Base-by-base conservation (phyloP, 2,888 invertebrate species). In the Epicampocera succincta region DNA sequence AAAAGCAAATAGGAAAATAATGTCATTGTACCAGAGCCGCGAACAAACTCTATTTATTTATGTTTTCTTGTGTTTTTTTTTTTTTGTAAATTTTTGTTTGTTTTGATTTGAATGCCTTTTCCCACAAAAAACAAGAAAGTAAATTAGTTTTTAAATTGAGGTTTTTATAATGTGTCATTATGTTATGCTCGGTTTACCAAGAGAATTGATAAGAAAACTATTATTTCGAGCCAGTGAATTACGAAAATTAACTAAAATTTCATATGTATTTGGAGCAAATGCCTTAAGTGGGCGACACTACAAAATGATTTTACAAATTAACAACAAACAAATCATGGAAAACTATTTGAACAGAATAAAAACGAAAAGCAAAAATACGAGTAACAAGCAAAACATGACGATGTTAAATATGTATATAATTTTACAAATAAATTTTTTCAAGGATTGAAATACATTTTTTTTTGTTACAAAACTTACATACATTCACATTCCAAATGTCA, bases 251-350 rank as follows among this genome's bases (percentile, higher is more conserved):
- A 76, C 44, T 29, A n/a, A n/a, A 33, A 69, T 76, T 61, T 69
- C 2, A 29, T 71, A 80, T 80, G 80, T 80, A 80, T 71, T 80
- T 63, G 69, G 80, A 74, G 33, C 80, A 80, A 25, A 38, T 17
- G 44, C 21, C 38, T 52, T 3, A 6, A 54, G 50, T 74, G 42
- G 63, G 65, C 56, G 58, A 50, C 42, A 52, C 9, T 25, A 69
- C 21, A 25, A 69, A 80, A 74, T 42, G 11, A 48, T 63, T 63
- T 69, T 58, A 80, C 63, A 74, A 63, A 68, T 68, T 50, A 63
- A 74, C 52, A 73, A 21, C 29, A 63, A 78, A 60, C 5, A 33
- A 3, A 65, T 58, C 40, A 58, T 17, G 33, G n/a, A n/a, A 78
- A 69, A 33, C 3, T 33, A 71, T 15, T 17, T 2, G 1, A 38